These are phyloP conservation scores for Physella acuta DNA, from an alignment of 1,140 invertebrate genomes.

Conservation along the genomic window DNA sequence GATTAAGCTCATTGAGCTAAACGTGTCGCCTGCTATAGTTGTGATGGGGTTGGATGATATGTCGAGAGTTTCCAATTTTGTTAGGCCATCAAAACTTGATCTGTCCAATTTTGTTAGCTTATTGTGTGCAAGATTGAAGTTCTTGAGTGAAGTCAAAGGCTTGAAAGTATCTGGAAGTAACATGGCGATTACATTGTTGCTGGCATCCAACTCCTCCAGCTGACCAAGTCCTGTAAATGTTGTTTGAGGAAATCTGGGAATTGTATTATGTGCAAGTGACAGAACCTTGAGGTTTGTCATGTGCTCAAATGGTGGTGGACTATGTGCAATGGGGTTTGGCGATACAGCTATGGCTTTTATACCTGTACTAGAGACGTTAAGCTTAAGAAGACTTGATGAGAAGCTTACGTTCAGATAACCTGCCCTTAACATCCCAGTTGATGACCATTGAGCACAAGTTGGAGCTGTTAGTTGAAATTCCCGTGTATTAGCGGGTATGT, in stretches of 20 bases:
- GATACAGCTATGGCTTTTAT: no score
- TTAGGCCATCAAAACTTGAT: slow-evolving; percentile 36
- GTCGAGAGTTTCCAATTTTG: slow-evolving; percentile 30
- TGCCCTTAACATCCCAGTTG: no score
- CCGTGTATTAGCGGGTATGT: no score
- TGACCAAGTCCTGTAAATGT: slow-evolving; percentile 35
- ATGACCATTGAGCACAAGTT: no score
- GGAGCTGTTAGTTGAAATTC: no score
- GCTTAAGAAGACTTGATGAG: no score
- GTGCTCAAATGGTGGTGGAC: not conserved
- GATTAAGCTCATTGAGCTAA: slow-evolving; percentile 29
- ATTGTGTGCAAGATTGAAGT: slow-evolving; percentile 33
- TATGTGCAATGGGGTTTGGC: no score
- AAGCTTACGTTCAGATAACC: no score
- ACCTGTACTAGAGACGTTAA: no score
- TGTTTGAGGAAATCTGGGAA: not conserved
- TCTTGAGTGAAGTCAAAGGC: slow-evolving; percentile 22
- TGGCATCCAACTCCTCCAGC: slow-evolving; percentile 29
- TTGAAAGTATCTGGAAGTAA: slow-evolving; percentile 25
- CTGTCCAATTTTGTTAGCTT: slow-evolving; percentile 25
- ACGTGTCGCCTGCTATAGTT: slow-evolving; percentile 29
- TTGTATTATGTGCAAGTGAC: not conserved
- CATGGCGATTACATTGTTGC: slow-evolving; percentile 28
- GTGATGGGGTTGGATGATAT: slow-evolving; percentile 32
- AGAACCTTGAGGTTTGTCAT: slow-evolving; percentile 5